Evolutionary conservation across 2,113 vertebrate species (phyloP), one percentile per base, ranked within the genome.

Genomic region (Calyptomena viridis): DNA sequence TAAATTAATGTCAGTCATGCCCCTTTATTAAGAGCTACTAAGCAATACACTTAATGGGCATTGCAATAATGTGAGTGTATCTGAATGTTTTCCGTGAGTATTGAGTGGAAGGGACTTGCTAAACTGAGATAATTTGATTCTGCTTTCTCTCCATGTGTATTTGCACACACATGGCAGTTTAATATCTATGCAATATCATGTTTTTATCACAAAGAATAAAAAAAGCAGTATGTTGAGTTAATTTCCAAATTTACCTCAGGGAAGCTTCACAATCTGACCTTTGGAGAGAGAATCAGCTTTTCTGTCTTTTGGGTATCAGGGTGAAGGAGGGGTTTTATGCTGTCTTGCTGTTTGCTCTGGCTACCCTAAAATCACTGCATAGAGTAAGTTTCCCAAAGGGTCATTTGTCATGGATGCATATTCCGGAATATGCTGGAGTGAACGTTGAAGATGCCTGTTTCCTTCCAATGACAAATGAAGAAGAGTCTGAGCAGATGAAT

Each of bases 1-100:
- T 95, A 64, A 94, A 93, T 95, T 91, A 3, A 5, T 79, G 66
- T 94, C 93, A 93, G 81, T 93, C 77, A 82, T n/a, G 22, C 3
- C 73, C 42, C 66, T 96, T 85, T 84, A 89, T 96, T 92, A 96
- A 78, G 60, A 84, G 58, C 44, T 76, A 7, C 68, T 80, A 72
- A 93, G 58, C 53, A 69, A 53, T 40, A 21, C 42, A 33, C 0
- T 0, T 59, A 55, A 74, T 6, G 50, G 71, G 75, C n/a, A 84
- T 46, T n/a, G 58, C 47, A 63, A 50, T 62, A 50, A 39, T 5
- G 7, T 11, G 23, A 66, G 56, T 25, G 27, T 58, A 18, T 52
- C 50, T 68, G 35, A 55, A 40, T 55, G 53, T 55, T 83, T 79
- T 90, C 55, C 42, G 3, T 59, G 56, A 87, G 47, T 31, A 14